phyloP scores from a whole-genome alignment of 2,888 invertebrate genomes.

The Endotricha flammealis region DNA sequence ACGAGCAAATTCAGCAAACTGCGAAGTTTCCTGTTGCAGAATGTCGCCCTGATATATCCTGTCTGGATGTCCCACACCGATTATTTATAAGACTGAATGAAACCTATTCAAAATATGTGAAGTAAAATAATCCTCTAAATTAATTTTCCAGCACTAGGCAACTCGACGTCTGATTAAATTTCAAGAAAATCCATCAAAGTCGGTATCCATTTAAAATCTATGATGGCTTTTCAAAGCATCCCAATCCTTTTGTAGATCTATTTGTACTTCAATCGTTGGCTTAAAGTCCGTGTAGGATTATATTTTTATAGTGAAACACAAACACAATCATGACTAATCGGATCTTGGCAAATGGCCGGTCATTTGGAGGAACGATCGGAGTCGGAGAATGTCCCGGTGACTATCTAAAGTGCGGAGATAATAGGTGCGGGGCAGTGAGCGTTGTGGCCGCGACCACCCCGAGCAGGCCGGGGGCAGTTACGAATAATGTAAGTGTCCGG shows the following conservation, averaged over 20 bases:
- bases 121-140: constrained; percentile 63
- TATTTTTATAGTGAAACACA: constrained; percentile 70
- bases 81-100: constrained; percentile 2
- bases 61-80: constrained; percentile 2
- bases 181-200: constrained; percentile 57
- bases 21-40: constrained; percentile 45
- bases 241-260: constrained; percentile 60
- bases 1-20: constrained; percentile 46
- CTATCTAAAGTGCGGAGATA: constrained; percentile 78
- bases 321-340: constrained; percentile 76
- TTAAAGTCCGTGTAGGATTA: constrained; percentile 51
- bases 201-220: constrained; percentile 38
- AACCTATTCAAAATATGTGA: constrained; percentile 29
- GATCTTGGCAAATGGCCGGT: constrained; percentile 72
- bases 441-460: constrained; percentile 27
- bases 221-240: constrained; percentile 57
- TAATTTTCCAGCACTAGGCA: constrained; percentile 51
- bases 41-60: constrained; percentile 12
- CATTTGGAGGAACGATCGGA: constrained; percentile 68
- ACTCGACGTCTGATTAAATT: constrained; percentile 50
- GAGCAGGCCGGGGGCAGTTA: constrained; percentile 44
- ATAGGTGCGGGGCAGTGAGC: constrained; percentile 58
- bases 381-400: constrained; percentile 64
- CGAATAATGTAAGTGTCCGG: constrained; percentile 75
- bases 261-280: constrained; percentile 38